These are phyloP conservation scores for Micrasema longulum DNA, from an alignment of 1,140 invertebrate species.

Conservation along the genomic window DNA sequence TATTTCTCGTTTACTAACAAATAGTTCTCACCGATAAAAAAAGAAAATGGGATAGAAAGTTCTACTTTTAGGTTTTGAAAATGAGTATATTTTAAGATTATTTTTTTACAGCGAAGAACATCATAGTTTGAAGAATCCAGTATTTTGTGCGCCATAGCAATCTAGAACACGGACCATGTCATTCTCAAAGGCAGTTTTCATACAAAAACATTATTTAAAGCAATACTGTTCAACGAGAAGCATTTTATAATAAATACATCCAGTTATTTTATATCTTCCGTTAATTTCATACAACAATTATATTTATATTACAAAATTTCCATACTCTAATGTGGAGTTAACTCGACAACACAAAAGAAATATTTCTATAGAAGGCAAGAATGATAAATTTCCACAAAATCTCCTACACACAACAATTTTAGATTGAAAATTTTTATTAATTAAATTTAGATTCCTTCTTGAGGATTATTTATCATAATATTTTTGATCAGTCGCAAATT, in stretches of 20 bases:
- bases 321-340: not conserved
- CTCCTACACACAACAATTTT: not conserved
- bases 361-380: constrained; percentile 2
- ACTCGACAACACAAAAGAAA: not conserved
- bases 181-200: constrained; percentile 33
- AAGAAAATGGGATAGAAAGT: too few species aligned
- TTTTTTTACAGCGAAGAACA: too few species aligned
- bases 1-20: too few species aligned
- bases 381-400: not conserved
- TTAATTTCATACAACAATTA: constrained; percentile 11
- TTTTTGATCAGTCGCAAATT: constrained; percentile 33
- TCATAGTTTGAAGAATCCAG: constrained; percentile 11
- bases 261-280: not conserved
- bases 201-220: constrained; percentile 36
- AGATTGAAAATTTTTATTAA: constrained; percentile 4
- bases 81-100: too few species aligned
- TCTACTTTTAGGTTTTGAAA: too few species aligned
- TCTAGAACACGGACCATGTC: not conserved
- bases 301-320: constrained; percentile 10
- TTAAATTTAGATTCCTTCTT: constrained; percentile 31
- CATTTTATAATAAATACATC: constrained; percentile 14
- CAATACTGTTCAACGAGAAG: constrained; percentile 32
- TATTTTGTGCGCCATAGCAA: constrained; percentile 6
- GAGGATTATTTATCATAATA: constrained; percentile 30
- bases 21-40: too few species aligned